Evolutionary conservation across 2,113 vertebrate genomes (phyloP).

Genomic region (Neolamprologus falcicula): DNA sequence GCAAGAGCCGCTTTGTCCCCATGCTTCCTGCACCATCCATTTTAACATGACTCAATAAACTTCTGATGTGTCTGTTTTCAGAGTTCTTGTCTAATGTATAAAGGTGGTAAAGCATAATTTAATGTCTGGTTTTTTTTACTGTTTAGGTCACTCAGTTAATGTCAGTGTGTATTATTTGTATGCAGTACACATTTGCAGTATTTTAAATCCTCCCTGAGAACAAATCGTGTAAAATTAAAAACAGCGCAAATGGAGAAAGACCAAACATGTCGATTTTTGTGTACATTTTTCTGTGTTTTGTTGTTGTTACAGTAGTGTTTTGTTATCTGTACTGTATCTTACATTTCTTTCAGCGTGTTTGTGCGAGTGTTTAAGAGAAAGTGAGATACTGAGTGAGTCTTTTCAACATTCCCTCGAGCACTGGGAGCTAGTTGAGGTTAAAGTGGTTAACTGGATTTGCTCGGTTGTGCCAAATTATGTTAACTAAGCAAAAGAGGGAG

Average conservation of each 20-base stretch:
- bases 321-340: constrained; percentile 38
- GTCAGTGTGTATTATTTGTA: background rate
- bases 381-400: background rate
- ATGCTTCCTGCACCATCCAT: background rate
- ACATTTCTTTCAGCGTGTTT: background rate
- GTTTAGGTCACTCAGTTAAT: background rate
- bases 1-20: background rate
- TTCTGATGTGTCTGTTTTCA: background rate
- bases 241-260: background rate
- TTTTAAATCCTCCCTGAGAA: background rate
- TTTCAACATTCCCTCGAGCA: constrained; percentile 24
- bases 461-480: background rate
- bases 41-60: background rate
- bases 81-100: background rate
- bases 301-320: background rate
- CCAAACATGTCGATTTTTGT: background rate
- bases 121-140: background rate
- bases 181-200: background rate
- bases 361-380: background rate
- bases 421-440: constrained; percentile 17
- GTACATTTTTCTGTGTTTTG: background rate
- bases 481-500: background rate
- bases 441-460: background rate
- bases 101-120: background rate
- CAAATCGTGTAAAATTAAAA: background rate